Conservation (phyloP, 2,888 invertebrate species). For the Synanthedon vespiformis region DNA sequence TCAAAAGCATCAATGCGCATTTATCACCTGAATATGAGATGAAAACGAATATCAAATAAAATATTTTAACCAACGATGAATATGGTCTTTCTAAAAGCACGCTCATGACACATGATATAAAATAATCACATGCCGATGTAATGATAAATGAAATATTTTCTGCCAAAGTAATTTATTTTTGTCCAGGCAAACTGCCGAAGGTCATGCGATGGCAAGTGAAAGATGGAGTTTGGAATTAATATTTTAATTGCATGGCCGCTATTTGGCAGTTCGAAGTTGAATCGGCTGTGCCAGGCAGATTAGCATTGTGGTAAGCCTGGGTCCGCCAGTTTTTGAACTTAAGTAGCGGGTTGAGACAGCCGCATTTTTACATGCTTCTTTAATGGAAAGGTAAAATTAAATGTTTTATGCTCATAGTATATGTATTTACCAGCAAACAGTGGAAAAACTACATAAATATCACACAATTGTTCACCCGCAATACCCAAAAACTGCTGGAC, state of each 20-base stretch:
- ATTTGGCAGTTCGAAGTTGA: no score
- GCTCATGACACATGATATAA: no score
- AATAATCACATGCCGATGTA: no score
- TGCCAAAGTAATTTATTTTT: no score
- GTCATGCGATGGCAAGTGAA: no score
- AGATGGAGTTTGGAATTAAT: no score
- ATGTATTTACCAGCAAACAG: not conserved
- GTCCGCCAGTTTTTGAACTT: not conserved
- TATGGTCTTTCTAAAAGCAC: not conserved
- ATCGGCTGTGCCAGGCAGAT: not conserved
- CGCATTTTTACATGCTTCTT: not conserved
- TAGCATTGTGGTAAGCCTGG: not conserved
- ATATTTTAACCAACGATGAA: not conserved
- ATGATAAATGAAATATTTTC: no score
- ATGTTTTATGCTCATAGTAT: no score
- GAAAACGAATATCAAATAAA: not conserved
- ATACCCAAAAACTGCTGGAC: not conserved
- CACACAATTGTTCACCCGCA: not conserved
- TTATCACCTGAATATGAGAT: conserved; percentile 42
- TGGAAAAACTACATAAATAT: not conserved
- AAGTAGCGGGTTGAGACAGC: not conserved
- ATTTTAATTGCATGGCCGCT: no score
- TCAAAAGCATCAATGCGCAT: conserved; percentile 96
- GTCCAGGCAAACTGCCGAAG: no score
- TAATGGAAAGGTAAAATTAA: not conserved